Percentiles rank a stretch among this genome's conserved stretches.
Conservation (phyloP, 2,113 vertebrate species). For the Echinops telfairi region DNA sequence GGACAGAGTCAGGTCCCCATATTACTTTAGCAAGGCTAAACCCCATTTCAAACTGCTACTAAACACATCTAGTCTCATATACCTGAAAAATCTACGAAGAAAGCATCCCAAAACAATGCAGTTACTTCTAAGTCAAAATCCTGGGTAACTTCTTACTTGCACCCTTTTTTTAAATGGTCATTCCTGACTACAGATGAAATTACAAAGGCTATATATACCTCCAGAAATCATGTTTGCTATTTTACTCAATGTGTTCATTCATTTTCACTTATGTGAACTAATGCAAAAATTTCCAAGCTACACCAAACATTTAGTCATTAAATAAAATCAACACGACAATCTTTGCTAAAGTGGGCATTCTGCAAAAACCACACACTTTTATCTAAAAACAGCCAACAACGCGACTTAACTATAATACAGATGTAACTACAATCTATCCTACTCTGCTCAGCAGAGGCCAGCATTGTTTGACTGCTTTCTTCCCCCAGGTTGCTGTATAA, state of each 20-base stretch:
- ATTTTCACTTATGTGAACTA: slow-evolving; percentile 55
- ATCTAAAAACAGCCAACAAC: slow-evolving; percentile 19
- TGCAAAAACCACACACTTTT: slow-evolving; percentile 53
- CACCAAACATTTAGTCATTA: neutral
- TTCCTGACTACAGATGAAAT: slow-evolving; percentile 63
- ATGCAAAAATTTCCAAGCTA: slow-evolving; percentile 30
- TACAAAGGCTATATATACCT: slow-evolving; percentile 57
- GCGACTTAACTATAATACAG: slow-evolving; percentile 6
- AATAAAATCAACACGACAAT: neutral
- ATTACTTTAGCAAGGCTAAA: neutral
- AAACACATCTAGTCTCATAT: neutral
- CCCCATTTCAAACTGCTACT: neutral
- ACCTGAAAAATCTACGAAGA: neutral
- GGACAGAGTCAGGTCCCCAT: neutral
- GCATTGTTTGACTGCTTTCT: neutral
- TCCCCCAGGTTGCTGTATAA: slow-evolving; percentile 12
- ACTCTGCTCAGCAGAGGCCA: neutral
- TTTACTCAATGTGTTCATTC: slow-evolving; percentile 1
- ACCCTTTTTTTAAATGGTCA: too few species aligned
- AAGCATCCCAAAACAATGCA: slow-evolving; percentile 3
- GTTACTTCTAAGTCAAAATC: slow-evolving; percentile 50
- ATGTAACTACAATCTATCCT: neutral
- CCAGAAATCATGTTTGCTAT: slow-evolving; percentile 32
- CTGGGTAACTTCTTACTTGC: neutral
- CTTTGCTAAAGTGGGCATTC: slow-evolving; percentile 13